A percentile compares a stretch with the other conserved stretches of the same genome.
phyloP scores from a whole-genome alignment of 2,797 vertebrate genomes.

The Anas capensis region DNA sequence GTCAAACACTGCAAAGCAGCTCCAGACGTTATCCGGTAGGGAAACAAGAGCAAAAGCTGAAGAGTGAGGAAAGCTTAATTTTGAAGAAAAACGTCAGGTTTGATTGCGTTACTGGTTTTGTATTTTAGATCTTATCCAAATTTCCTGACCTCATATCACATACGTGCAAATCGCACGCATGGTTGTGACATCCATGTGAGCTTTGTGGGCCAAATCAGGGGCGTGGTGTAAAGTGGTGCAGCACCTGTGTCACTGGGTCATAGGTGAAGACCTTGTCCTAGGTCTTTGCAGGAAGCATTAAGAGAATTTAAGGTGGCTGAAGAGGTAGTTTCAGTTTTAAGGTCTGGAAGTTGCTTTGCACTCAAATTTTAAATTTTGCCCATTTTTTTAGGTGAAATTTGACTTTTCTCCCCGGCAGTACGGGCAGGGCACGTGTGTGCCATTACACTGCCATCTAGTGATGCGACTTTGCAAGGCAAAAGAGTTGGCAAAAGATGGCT shows the following conservation, averaged over 20 bases:
- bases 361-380: neutral
- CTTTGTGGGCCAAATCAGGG: neutral
- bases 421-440: slow-evolving; percentile 58
- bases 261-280: neutral
- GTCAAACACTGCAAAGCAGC: neutral
- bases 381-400: neutral
- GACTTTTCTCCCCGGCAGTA: neutral
- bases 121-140: neutral
- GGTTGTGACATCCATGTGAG: neutral
- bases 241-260: neutral
- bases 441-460: slow-evolving; percentile 75
- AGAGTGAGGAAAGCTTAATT: neutral
- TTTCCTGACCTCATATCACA: neutral
- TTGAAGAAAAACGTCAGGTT: neutral
- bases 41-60: neutral
- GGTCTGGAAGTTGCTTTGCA: neutral
- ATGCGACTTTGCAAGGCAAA: slow-evolving; percentile 47
- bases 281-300: neutral
- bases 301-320: neutral
- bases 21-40: neutral
- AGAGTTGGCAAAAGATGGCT: neutral
- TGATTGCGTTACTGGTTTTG: neutral
- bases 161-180: neutral
- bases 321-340: neutral
- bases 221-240: neutral